Percentiles rank a stretch among this genome's conserved stretches.
Evolutionary conservation across 2,888 invertebrate genomes (phyloP).

Genomic region (Temnothorax ravouxi): DNA sequence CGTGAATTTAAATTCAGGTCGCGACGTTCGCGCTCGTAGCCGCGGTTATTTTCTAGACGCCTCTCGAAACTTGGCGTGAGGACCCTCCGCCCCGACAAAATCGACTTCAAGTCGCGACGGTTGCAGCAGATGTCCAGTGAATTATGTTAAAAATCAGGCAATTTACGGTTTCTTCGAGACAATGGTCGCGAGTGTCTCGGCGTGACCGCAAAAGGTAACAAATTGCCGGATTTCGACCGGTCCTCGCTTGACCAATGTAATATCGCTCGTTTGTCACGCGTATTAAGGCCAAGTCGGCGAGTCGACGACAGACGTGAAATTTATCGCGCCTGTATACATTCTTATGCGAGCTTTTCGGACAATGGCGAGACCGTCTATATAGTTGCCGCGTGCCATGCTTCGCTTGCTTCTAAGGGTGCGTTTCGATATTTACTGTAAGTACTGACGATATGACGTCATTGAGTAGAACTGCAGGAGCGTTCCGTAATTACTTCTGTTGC

Average conservation of each 20-base stretch:
- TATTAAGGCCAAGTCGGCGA: slow-evolving; percentile 55
- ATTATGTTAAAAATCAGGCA: slow-evolving; percentile 31
- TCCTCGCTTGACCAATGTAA: slow-evolving; percentile 49
- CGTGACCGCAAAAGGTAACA: slow-evolving; percentile 48
- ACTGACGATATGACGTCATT: too few species aligned
- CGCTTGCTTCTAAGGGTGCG: background rate
- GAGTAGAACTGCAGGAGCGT: too few species aligned
- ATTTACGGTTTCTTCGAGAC: slow-evolving; percentile 34
- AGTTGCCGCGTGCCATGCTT: slow-evolving; percentile 12
- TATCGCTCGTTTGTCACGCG: slow-evolving; percentile 67
- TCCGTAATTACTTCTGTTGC: too few species aligned
- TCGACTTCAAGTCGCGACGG: slow-evolving; percentile 17
- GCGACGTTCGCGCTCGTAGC: background rate
- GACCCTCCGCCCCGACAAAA: slow-evolving; percentile 9
- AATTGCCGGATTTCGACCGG: slow-evolving; percentile 57
- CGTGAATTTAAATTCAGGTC: slow-evolving; percentile 14
- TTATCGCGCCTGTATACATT: slow-evolving; percentile 53
- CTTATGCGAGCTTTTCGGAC: slow-evolving; percentile 38
- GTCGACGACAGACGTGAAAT: slow-evolving; percentile 35
- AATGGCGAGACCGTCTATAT: slow-evolving; percentile 18
- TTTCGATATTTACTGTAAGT: too few species aligned
- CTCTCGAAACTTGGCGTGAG: slow-evolving; percentile 18
- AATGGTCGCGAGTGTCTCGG: slow-evolving; percentile 16
- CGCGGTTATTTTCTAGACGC: slow-evolving; percentile 13
- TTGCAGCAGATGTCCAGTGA: slow-evolving; percentile 11